phyloP scores from a whole-genome alignment of 2,113 vertebrate genomes.

The Anarhynchus alexandrinus region DNA sequence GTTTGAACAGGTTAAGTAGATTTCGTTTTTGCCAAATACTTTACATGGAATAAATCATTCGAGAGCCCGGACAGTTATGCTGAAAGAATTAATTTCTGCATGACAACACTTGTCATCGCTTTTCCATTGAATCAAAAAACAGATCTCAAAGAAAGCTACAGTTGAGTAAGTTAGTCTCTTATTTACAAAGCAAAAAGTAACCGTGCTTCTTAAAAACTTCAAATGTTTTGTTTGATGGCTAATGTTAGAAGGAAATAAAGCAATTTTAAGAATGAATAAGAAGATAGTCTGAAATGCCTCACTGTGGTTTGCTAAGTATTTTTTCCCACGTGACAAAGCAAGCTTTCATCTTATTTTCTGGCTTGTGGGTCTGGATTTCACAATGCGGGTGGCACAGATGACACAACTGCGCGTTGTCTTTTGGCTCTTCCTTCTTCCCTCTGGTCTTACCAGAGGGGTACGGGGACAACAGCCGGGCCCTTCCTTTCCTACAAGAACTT shows the following conservation, averaged over 20 bases:
- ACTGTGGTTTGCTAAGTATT: background rate
- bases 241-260: background rate
- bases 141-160: constrained; percentile 13
- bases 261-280: background rate
- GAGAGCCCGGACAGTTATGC: background rate
- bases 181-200: constrained; percentile 37
- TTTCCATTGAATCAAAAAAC: constrained; percentile 51
- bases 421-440: background rate
- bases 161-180: background rate
- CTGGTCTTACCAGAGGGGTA: background rate
- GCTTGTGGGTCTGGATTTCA: background rate
- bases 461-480: background rate
- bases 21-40: constrained; percentile 61
- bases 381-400: background rate
- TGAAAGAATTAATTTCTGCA: constrained; percentile 58
- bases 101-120: constrained; percentile 53
- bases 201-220: background rate
- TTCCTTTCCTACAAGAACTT: background rate
- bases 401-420: background rate
- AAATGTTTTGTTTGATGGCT: background rate
- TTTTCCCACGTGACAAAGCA: background rate
- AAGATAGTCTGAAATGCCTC: background rate
- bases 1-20: constrained; percentile 53
- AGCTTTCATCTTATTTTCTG: background rate
- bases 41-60: constrained; percentile 45